Percentiles rank a stretch among this genome's conserved stretches.
Conservation (phyloP, 1,140 invertebrate species). For the Episyrphus balteatus region DNA sequence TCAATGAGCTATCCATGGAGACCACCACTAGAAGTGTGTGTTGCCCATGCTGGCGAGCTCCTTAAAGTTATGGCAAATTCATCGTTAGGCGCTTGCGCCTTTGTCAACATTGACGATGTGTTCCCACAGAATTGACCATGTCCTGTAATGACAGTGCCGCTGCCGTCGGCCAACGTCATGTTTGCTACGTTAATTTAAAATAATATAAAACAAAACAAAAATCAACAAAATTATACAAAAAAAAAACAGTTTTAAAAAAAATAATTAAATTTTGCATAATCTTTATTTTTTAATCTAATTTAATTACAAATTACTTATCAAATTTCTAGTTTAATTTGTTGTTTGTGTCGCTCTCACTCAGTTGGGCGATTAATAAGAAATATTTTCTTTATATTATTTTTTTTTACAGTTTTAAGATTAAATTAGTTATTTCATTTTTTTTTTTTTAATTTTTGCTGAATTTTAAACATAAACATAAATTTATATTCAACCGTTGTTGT, state of each 20-base stretch:
- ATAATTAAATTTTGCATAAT: too few relatives aligned
- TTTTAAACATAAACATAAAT: too few relatives aligned
- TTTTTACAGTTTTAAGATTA: too few relatives aligned
- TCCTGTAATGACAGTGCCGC: constrained; percentile 28
- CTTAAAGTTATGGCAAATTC: constrained; percentile 80
- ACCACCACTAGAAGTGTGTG: constrained; percentile 83
- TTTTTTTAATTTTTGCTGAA: too few relatives aligned
- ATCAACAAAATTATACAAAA: constrained; percentile 3
- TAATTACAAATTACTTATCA: too few relatives aligned
- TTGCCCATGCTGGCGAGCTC: constrained; percentile 78
- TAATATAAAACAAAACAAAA: constrained; percentile 1
- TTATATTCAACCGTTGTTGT: too few relatives aligned
- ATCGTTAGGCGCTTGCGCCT: constrained; percentile 87
- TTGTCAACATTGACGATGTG: constrained; percentile 69
- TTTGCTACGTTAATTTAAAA: not conserved
- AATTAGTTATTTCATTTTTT: too few relatives aligned
- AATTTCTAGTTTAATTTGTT: too few relatives aligned
- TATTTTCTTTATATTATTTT: too few relatives aligned
- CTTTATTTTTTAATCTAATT: too few relatives aligned
- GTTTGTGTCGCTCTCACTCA: too few relatives aligned
- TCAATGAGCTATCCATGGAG: constrained; percentile 77
- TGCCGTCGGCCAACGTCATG: constrained; percentile 13
- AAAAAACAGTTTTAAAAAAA: constrained; percentile 3
- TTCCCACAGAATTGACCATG: constrained; percentile 47
- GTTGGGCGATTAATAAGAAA: too few relatives aligned